Base-by-base conservation (phyloP, 2,888 invertebrate genomes). In the Limnephilus auricula region DNA sequence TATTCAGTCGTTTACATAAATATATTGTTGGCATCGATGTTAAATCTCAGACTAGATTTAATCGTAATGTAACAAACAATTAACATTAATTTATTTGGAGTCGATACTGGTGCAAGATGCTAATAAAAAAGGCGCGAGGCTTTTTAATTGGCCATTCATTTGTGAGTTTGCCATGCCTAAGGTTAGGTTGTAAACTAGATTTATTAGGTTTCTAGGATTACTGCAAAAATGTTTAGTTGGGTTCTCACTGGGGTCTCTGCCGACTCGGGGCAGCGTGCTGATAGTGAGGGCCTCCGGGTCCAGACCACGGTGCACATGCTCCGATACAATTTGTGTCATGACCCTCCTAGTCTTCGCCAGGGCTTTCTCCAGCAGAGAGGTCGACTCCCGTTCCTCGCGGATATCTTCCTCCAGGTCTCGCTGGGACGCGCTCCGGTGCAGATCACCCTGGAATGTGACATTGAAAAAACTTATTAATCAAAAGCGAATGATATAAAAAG, bases 241-340 rank as follows among this genome's bases (percentile, higher is more conserved):
- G 4, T 32, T 80, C 80, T 87, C n/a, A 90, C 90, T n/a, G 10
- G 79, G 40, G n/a, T 86, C 80, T 32, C 50, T 86, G 37, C n/a
- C 80, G 30, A 82, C 18, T 50, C 88, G 79, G 12, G 90, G 90
- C 13, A 90, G 45, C 12, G 90, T 90, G 32, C 82, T 32, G 40
- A 90, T 88, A 5, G 37, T 32, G 25, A 90, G 12, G 5, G 79
- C 31, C 30, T 78, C 65, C 5, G 86, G 45, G 78, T 90, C 82
- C 31, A 88, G 40, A 18, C 90, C 90, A 15, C 86, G 87, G 12
- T 65, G 86, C 18, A 88, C 88, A 37, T 90, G 90, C 32, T 88
- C 88, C 31, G 79, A 78, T 1, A 90, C 80, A 34, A 90, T 45
- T n/a, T 90, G 80, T 5, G 87, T 90, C 79, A 90, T 86, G 25